Percentiles rank a stretch among this genome's conserved stretches.
phyloP scores from a whole-genome alignment of 2,888 invertebrate species.

The Cerceris ruficornis region DNA sequence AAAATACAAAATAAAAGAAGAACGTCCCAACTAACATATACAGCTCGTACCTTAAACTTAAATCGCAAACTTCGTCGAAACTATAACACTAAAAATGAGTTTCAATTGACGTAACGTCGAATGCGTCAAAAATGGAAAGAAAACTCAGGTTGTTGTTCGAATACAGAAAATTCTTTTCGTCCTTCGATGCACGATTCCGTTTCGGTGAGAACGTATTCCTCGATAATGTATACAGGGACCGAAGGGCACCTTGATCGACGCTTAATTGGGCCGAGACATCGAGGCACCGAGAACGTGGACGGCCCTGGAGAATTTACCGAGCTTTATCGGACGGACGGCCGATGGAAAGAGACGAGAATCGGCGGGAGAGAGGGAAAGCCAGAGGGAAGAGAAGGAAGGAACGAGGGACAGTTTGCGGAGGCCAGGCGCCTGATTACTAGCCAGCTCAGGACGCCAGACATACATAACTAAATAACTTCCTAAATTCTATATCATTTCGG shows the following conservation, averaged over 20 bases:
- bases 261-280: constrained; percentile 63
- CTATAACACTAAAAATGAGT: too few species aligned
- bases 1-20: too few species aligned
- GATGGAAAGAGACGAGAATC: constrained; percentile 38
- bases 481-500: constrained; percentile 72
- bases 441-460: constrained; percentile 68
- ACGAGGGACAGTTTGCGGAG: constrained; percentile 57
- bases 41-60: too few species aligned
- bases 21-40: too few species aligned
- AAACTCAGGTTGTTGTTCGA: neutral
- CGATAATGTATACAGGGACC: constrained; percentile 28
- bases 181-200: neutral
- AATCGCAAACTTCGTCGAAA: too few species aligned
- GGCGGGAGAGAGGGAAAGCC: constrained; percentile 26
- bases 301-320: constrained; percentile 65
- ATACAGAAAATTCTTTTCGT: constrained; percentile 5
- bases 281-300: constrained; percentile 61
- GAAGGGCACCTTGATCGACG: constrained; percentile 60
- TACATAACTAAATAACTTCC: constrained; percentile 72
- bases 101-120: too few species aligned
- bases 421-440: constrained; percentile 72
- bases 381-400: constrained; percentile 26
- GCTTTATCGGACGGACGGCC: constrained; percentile 54
- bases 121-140: too few species aligned
- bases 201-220: constrained; percentile 18